A percentile compares a stretch with the other conserved stretches of the same genome.
These are phyloP conservation scores for Syrphus vitripennis DNA, from an alignment of 2,888 invertebrate genomes.

Conservation along the genomic window DNA sequence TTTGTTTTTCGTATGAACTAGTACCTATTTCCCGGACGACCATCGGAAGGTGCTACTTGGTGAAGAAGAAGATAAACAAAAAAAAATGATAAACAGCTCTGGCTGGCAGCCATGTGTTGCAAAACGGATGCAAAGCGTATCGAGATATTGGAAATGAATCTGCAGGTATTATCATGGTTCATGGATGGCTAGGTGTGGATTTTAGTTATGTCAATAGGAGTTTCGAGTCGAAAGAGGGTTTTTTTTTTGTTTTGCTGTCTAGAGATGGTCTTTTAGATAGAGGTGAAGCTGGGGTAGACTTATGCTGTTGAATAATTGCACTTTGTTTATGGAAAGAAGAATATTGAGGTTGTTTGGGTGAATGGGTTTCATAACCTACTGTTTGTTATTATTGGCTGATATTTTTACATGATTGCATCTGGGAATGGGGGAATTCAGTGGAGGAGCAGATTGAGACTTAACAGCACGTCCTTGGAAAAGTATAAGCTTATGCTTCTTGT, in stretches of 20 bases:
- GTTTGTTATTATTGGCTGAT: conserved; percentile 13
- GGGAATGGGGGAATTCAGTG: neutral
- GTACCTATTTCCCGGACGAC: neutral
- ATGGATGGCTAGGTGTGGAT: conserved; percentile 42
- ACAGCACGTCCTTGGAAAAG: neutral
- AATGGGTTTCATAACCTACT: conserved; percentile 10
- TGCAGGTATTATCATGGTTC: conserved; percentile 46
- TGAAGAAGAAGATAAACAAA: conserved; percentile 22
- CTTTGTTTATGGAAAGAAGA: conserved; percentile 1
- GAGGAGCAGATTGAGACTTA: neutral
- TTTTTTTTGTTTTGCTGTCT: neutral
- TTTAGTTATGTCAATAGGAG: conserved; percentile 63
- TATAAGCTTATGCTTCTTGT: neutral
- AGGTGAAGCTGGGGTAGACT: neutral
- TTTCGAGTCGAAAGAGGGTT: neutral
- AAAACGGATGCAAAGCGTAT: conserved; percentile 63
- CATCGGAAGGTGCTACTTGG: conserved; percentile 55
- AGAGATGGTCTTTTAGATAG: neutral
- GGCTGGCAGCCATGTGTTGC: conserved; percentile 66
- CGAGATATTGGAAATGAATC: conserved; percentile 67
- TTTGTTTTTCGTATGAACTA: neutral
- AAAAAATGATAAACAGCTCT: conserved; percentile 46
- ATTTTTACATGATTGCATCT: neutral
- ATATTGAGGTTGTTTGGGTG: conserved; percentile 20
- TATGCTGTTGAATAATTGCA: conserved; percentile 22